These are phyloP conservation scores for Leguminivora glycinivorella DNA, from an alignment of 1,140 invertebrate species.

Conservation along the genomic window DNA sequence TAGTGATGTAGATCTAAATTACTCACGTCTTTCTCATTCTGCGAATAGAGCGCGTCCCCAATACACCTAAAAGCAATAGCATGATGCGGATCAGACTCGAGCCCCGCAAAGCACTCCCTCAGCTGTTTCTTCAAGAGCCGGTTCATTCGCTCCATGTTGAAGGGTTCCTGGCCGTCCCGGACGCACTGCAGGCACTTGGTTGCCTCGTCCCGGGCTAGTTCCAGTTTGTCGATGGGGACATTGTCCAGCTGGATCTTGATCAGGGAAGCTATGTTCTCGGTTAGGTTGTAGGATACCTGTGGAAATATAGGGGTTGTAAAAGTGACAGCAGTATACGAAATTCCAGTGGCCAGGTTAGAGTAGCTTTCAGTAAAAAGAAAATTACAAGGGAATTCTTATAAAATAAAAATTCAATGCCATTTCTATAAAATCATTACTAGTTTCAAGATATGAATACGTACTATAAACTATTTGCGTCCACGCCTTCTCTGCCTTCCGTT, in stretches of 20 bases:
- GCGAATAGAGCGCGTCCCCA: constrained; percentile 90
- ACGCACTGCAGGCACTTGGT: constrained; percentile 78
- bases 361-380: no score
- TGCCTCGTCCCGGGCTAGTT: constrained; percentile 82
- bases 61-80: constrained; percentile 87
- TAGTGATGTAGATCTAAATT: no score
- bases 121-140: constrained; percentile 87
- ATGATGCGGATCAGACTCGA: constrained; percentile 89
- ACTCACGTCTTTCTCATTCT: constrained; percentile 86
- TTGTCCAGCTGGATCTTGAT: constrained; percentile 88
- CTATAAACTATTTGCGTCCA: no score
- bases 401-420: no score
- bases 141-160: constrained; percentile 88
- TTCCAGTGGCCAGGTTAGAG: no score
- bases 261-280: constrained; percentile 86
- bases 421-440: no score
- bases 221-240: constrained; percentile 86
- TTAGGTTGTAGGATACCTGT: constrained; percentile 83
- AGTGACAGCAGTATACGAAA: no score
- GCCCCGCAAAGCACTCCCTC: constrained; percentile 84
- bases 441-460: no score
- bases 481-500: no score
- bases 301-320: neutral
- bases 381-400: no score
- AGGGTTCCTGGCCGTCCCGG: constrained; percentile 72